phyloP scores from a whole-genome alignment of 2,797 vertebrate genomes.

The Sylvia borin region DNA sequence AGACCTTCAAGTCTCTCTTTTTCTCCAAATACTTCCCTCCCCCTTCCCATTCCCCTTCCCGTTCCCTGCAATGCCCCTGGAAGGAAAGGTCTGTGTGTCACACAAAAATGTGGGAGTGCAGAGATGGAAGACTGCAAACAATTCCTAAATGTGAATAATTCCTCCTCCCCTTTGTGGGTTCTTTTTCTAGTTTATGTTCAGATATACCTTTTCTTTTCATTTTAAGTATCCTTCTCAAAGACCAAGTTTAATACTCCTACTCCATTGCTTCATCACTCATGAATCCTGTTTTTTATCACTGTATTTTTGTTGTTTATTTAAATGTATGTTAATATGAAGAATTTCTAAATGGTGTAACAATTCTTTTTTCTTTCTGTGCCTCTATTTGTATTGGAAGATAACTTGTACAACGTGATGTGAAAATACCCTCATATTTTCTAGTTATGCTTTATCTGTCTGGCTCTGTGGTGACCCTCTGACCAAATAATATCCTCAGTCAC shows the following conservation, averaged over 20 bases:
- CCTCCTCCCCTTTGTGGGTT: neutral
- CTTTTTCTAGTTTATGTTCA: neutral
- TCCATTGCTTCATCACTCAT: neutral
- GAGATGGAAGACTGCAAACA: neutral
- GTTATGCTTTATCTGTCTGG: neutral
- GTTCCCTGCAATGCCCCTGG: neutral
- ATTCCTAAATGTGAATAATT: neutral
- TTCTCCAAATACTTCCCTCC: neutral
- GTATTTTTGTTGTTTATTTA: neutral
- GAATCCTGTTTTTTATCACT: neutral
- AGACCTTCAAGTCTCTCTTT: neutral
- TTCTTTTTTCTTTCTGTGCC: neutral
- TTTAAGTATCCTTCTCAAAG: neutral
- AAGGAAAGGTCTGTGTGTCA: neutral
- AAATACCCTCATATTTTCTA: constrained; percentile 12
- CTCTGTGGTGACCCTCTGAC: constrained; percentile 8
- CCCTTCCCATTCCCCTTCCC: neutral
- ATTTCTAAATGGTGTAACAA: neutral
- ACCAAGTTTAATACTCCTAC: neutral
- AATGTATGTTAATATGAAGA: neutral
- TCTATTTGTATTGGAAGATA: neutral
- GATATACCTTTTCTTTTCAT: neutral
- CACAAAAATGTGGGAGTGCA: neutral
- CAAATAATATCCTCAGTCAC: constrained; percentile 10
- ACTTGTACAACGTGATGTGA: neutral